Percentiles rank a stretch among this genome's conserved stretches.
These are phyloP conservation scores for Pelecanus crispus DNA, from an alignment of 2,113 vertebrate genomes.

Conservation along the genomic window DNA sequence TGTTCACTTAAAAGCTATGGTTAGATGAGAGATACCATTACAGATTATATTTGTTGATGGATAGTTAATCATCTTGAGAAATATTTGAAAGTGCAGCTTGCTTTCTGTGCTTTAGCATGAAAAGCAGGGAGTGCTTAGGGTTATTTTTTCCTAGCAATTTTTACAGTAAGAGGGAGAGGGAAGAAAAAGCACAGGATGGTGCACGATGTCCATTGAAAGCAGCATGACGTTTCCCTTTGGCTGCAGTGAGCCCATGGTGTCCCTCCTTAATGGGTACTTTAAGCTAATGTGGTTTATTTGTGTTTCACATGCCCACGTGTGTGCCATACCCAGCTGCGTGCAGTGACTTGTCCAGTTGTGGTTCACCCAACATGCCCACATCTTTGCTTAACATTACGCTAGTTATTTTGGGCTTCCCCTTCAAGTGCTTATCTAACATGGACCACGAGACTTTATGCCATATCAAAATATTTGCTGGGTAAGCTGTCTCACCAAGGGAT, in stretches of 20 bases:
- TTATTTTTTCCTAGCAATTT: background rate
- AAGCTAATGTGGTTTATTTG: background rate
- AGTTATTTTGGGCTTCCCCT: background rate
- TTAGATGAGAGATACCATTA: background rate
- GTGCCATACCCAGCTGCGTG: background rate
- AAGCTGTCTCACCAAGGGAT: background rate
- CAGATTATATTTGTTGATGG: background rate
- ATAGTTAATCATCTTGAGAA: background rate
- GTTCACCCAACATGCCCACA: background rate
- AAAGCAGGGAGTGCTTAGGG: background rate
- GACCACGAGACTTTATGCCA: background rate
- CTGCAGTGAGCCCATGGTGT: background rate
- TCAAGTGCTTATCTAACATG: accelerated
- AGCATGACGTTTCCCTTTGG: background rate
- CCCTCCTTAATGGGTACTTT: background rate
- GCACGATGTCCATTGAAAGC: background rate
- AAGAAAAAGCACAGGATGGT: background rate
- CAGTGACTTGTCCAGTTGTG: background rate
- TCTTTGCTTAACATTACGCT: background rate
- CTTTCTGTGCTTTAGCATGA: background rate
- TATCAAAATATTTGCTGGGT: background rate
- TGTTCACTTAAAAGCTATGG: background rate
- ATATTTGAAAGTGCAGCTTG: background rate
- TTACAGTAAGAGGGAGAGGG: background rate
- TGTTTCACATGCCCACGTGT: background rate